These are phyloP conservation scores for Zaprionus gabonicus DNA, from an alignment of 1,140 invertebrate genomes.

Conservation along the genomic window DNA sequence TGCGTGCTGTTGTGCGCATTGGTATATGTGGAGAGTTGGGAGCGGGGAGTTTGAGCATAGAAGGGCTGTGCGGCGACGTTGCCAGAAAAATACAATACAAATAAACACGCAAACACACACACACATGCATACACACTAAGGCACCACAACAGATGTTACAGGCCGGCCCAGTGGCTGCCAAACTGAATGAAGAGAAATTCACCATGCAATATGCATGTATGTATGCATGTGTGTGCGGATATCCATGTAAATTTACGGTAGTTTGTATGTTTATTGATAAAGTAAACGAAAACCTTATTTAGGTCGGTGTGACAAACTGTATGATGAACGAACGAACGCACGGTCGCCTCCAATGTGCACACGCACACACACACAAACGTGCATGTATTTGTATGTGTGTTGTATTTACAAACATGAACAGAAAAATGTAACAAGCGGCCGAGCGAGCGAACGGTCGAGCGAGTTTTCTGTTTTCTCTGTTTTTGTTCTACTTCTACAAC, in stretches of 20 bases:
- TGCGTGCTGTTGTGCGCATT: constrained; percentile 17
- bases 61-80: constrained; percentile 50
- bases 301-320: constrained; percentile 72
- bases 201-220: constrained; percentile 26
- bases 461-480: constrained; percentile 53
- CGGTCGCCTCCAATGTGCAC: constrained; percentile 30
- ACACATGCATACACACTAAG: not conserved
- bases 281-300: constrained; percentile 68
- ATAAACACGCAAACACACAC: constrained; percentile 15
- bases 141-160: constrained; percentile 46
- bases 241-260: constrained; percentile 37
- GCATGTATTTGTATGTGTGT: not conserved
- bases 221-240: not conserved
- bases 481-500: constrained; percentile 69
- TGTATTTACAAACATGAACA: constrained; percentile 22
- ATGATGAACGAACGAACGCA: constrained; percentile 35
- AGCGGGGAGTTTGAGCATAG: constrained; percentile 39
- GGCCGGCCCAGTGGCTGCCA: constrained; percentile 41
- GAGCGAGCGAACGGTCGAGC: constrained; percentile 49
- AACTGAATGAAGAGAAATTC: constrained; percentile 41
- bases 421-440: constrained; percentile 33
- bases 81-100: constrained; percentile 61
- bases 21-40: constrained; percentile 4
- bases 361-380: constrained; percentile 18
- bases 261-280: constrained; percentile 64